Evolutionary conservation across 1,140 invertebrate genomes (phyloP), one percentile per base, ranked within the genome.

Genomic region (Leucophenga varia): DNA sequence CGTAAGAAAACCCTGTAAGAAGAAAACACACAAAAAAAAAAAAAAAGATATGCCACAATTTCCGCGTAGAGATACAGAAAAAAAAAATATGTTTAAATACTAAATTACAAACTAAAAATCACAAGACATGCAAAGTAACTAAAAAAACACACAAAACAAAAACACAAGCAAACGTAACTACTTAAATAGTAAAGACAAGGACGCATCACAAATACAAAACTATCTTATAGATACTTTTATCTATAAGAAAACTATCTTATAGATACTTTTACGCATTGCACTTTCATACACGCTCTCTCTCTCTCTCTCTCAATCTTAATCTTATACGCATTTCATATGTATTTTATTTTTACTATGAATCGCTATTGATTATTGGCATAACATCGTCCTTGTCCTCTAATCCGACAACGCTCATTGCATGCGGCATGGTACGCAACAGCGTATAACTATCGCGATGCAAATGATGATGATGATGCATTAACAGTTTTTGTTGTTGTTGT

Each of bases 401-500:
- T 59, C 21, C 68, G 47, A 48, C 57, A 64, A 38, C 52, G 22
- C 37, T 44, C 52, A 71, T 55, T 38, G 68, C 44, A 39, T 57
- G 43, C 7, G 58, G 67, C 47, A 63, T 55, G 18, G 64, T 56
- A 18, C 76, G 78, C 2, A 86, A 59, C 28, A 85, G 59, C 12
- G 80, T 72, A 54, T 86, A 83, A 2, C 80, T 81, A 13, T 88
- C 86, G 16, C 82, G 80, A 21, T 73, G 70, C 41, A 53, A 43
- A 20, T n/a, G n/a, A n/a, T n/a, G n/a, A 32, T 32, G 31, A 32
- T 32, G 31, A 41, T 72, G 57, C 2, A 53, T 6, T 17, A 88
- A 61, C 1, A 87, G 50, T 47, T 81, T 81, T 48, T 87, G 84
- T 36, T 87, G 85, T 8, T 85, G 82, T 43, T 85, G 83, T n/a